Base-by-base conservation (phyloP, 1,140 invertebrate species). In the Oedothorax gibbosus region DNA sequence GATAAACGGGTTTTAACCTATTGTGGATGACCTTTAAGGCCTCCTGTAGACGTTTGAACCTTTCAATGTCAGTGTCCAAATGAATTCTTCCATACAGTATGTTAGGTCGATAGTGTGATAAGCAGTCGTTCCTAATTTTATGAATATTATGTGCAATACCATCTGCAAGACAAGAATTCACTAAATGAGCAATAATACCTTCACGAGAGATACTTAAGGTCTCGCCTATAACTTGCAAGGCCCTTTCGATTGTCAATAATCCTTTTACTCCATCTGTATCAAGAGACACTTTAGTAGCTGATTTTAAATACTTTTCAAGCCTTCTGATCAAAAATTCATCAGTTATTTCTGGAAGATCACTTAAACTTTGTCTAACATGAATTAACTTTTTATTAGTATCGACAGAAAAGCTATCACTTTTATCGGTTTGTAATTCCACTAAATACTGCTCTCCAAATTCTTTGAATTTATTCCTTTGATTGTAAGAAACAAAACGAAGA, bases 221-320 rank as follows among this genome's bases (percentile, higher is more conserved):
- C 14, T 77, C 75, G n/a, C 75, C 75, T 18, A 77, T 50, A 50
- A 77, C 75, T n/a, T 77, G 75, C 7, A 77, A 5, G 15, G 75
- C 51, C 1, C 75, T 21, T 51, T 64, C 35, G 11, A 77, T 20
- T 8, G 15, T 51, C 49, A 77, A 77, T 12, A 77, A n/a, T n/a
- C 62, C 75, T 20, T 50, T 77, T 54, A 54, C 21, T 18, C 53
- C 57, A 50, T 10, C 60, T 6, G 62, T 51, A 54, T 6, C 15
- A 15, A 62, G 18, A 7, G 15, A 2, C 0, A 65, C 7, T 4
- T 8, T n/a, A 21, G 10, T 64, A 14, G 60, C 21, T 18, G 53
- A 12, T 12, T 51, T 51, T 8, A 77, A 18, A 53, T 64, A 65
- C 18, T 18, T 62, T 50, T 20, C n/a, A 10, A 77, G 57, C 50